Conservation (phyloP, 2,888 invertebrate species). For the Drosophila paranaensis region DNA sequence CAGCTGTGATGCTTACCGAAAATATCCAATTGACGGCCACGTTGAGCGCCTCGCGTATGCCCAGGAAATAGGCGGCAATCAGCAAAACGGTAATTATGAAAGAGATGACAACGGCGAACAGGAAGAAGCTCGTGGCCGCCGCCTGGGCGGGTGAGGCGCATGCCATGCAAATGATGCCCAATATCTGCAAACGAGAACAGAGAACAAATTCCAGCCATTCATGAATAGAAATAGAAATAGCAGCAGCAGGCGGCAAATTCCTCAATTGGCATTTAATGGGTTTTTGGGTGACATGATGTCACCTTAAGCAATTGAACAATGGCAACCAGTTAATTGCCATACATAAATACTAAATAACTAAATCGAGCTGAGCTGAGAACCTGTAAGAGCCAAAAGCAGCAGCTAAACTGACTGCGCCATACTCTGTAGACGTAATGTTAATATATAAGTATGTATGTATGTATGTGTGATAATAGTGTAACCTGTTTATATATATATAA, state of each 20-base stretch:
- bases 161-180: constrained; percentile 94
- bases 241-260: constrained; percentile 3
- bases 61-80: constrained; percentile 92
- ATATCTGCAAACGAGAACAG: constrained; percentile 88
- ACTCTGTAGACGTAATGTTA: not conserved
- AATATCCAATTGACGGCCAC: constrained; percentile 93
- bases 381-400: not conserved
- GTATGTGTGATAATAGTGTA: no score
- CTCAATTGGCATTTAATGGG: constrained; percentile 34
- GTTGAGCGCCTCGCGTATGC: constrained; percentile 91
- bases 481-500: no score
- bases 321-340: constrained; percentile 22
- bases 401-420: not conserved
- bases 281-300: constrained; percentile 44
- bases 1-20: constrained; percentile 87
- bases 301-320: constrained; percentile 45
- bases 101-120: constrained; percentile 92
- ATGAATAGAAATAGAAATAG: not conserved
- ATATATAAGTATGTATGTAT: no score
- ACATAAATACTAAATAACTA: constrained; percentile 11
- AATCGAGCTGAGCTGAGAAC: constrained; percentile 11
- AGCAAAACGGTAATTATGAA: constrained; percentile 94
- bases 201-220: constrained; percentile 13
- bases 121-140: constrained; percentile 91
- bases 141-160: constrained; percentile 89